Percentiles rank a stretch among this genome's conserved stretches.
phyloP scores from a whole-genome alignment of 2,888 invertebrate genomes.

The Lepidochitona cinerea region DNA sequence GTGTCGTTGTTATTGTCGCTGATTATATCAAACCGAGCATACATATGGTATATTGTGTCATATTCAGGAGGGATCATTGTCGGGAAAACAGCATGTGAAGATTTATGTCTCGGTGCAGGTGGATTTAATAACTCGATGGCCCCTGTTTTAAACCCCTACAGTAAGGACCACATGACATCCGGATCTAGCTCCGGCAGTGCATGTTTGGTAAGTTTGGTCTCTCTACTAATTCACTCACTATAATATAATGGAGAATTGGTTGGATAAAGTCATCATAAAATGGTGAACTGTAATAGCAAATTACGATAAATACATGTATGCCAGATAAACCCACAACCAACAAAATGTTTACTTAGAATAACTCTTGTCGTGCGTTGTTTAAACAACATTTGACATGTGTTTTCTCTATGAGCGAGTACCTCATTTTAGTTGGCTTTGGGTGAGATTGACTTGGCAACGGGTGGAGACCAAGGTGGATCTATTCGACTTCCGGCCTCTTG shows the following conservation, averaged over 20 bases:
- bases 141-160: slow-evolving; percentile 54
- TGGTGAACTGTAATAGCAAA: background rate
- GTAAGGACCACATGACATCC: slow-evolving; percentile 43
- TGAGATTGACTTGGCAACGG: slow-evolving; percentile 61
- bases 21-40: no score
- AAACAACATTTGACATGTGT: background rate
- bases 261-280: background rate
- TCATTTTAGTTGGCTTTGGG: slow-evolving; percentile 46
- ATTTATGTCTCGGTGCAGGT: slow-evolving; percentile 55
- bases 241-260: no score
- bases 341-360: no score
- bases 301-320: no score
- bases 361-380: no score
- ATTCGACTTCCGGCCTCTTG: slow-evolving; percentile 60
- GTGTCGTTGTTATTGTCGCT: no score
- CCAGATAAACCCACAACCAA: no score
- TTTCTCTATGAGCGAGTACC: no score
- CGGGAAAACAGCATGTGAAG: slow-evolving; percentile 61
- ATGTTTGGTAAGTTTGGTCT: slow-evolving; percentile 43
- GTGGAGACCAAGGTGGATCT: slow-evolving; percentile 66
- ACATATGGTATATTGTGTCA: no score
- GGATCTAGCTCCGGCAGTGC: slow-evolving; percentile 64
- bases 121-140: slow-evolving; percentile 53
- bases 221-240: no score
- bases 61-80: slow-evolving; percentile 55